These are phyloP conservation scores for Opisthograptis luteolata DNA, from an alignment of 2,888 invertebrate species.

Conservation along the genomic window DNA sequence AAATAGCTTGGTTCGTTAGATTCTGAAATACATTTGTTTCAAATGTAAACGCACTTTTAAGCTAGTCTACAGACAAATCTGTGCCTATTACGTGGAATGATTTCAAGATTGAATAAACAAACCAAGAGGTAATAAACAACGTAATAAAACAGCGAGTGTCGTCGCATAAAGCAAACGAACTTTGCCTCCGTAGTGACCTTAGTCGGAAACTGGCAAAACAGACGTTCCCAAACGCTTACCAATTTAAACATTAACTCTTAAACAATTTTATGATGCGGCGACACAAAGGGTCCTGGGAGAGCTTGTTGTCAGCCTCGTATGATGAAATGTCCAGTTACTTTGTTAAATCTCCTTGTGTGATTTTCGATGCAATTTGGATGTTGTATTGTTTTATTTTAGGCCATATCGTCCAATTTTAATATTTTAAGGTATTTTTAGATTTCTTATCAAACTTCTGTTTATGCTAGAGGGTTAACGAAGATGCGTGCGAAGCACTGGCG, in stretches of 20 bases:
- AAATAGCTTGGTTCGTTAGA: background rate
- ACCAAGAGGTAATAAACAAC: background rate
- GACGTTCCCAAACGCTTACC: conserved; percentile 40
- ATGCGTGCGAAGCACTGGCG: too few species aligned
- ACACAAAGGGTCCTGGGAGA: conserved; percentile 45
- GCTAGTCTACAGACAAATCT: background rate
- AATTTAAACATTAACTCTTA: conserved; percentile 45
- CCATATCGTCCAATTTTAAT: too few species aligned
- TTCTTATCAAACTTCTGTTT: too few species aligned
- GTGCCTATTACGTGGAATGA: too few species aligned
- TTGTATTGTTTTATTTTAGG: background rate
- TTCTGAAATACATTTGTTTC: background rate
- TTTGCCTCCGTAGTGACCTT: conserved; percentile 3
- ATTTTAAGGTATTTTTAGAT: too few species aligned
- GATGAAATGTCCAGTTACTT: conserved; percentile 42
- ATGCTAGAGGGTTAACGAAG: too few species aligned
- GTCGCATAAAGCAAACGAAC: background rate
- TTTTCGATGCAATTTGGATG: background rate
- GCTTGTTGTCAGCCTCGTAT: conserved; percentile 27
- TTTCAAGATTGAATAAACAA: too few species aligned
- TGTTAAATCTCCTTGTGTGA: conserved; percentile 29
- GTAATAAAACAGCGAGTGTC: too few species aligned
- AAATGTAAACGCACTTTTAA: too few species aligned
- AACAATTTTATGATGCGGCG: conserved; percentile 54
- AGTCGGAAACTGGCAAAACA: conserved; percentile 26